phyloP scores from a whole-genome alignment of 2,113 vertebrate genomes.

The Phylloscopus whistleri region DNA sequence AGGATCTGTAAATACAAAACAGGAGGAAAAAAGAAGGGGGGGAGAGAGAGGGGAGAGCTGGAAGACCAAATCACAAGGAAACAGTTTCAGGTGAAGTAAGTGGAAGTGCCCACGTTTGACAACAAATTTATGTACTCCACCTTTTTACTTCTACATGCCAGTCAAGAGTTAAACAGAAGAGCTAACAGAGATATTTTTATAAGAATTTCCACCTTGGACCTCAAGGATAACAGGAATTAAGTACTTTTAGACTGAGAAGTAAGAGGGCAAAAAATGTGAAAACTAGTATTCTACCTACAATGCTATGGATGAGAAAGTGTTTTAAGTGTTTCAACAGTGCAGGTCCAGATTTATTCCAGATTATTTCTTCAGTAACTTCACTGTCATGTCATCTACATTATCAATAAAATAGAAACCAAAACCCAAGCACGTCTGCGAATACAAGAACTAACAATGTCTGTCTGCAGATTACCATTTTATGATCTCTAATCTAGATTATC shows the following conservation, averaged over 20 bases:
- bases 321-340: neutral
- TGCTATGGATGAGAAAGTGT: neutral
- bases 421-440: neutral
- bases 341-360: neutral
- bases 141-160: neutral
- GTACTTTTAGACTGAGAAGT: neutral
- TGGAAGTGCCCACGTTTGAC: fast-evolving
- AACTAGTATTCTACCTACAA: neutral
- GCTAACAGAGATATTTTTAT: neutral
- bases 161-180: neutral
- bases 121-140: neutral
- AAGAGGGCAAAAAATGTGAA: neutral
- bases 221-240: neutral
- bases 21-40: neutral
- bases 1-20: neutral
- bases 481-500: neutral
- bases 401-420: neutral
- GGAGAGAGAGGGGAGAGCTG: neutral
- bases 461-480: neutral
- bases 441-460: neutral
- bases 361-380: neutral
- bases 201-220: neutral
- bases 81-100: neutral
- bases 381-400: neutral
- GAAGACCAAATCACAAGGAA: neutral